phyloP scores from a whole-genome alignment of 2,113 vertebrate genomes.

The Callipepla californica region DNA sequence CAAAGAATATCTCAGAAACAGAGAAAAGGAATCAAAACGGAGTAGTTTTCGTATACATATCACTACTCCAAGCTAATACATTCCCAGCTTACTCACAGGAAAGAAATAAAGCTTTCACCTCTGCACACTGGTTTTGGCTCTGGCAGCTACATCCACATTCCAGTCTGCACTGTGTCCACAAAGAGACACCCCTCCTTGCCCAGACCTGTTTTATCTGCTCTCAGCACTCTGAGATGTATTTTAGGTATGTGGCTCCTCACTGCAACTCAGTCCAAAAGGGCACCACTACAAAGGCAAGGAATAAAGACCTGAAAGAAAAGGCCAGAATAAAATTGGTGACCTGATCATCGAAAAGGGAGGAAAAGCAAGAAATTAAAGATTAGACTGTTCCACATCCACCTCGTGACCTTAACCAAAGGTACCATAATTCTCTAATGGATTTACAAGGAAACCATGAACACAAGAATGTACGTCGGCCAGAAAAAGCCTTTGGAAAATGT shows the following conservation, averaged over 20 bases:
- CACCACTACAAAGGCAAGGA: background rate
- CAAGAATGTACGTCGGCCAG: background rate
- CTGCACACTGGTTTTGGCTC: slow-evolving; percentile 39
- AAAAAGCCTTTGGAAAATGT: background rate
- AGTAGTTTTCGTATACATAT: background rate
- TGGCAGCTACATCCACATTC: slow-evolving; percentile 37
- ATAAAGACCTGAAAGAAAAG: background rate
- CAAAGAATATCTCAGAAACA: background rate
- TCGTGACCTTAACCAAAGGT: background rate
- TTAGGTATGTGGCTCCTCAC: background rate
- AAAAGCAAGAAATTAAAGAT: background rate
- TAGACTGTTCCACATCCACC: background rate
- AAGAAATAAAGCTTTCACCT: slow-evolving; percentile 53
- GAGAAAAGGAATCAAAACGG: slow-evolving; percentile 1
- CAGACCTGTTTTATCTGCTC: background rate
- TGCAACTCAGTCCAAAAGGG: background rate
- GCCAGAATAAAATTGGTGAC: background rate
- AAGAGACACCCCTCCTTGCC: slow-evolving; percentile 11
- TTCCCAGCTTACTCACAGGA: slow-evolving; percentile 32
- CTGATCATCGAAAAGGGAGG: background rate
- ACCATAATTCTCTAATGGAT: background rate
- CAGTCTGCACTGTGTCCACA: slow-evolving; percentile 8
- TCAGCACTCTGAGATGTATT: background rate
- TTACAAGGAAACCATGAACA: background rate
- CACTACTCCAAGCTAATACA: background rate